Percentiles rank a stretch among this genome's conserved stretches.
Evolutionary conservation across 1,140 invertebrate genomes (phyloP).

Genomic region (Penaeus chinensis): DNA sequence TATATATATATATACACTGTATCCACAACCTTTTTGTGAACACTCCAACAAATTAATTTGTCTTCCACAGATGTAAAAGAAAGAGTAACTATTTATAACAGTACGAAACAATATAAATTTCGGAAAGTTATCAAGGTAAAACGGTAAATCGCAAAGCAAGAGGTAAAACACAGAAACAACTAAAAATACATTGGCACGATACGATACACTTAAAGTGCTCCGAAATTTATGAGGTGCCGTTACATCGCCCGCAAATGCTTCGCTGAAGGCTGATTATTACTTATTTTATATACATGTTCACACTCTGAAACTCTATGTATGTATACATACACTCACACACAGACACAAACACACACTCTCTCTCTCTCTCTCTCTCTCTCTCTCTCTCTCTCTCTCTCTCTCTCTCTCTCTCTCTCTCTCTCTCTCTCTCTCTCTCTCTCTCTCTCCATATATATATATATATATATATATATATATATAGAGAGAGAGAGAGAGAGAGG

Average conservation of each 20-base stretch:
- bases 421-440: too few species aligned
- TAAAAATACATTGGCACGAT: too few species aligned
- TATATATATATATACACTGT: constrained; percentile 11
- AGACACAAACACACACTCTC: not conserved
- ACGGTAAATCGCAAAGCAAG: too few species aligned
- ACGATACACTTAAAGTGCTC: not conserved
- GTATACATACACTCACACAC: not conserved
- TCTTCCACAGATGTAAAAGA: too few species aligned
- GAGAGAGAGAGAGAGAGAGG: not conserved
- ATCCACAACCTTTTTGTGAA: not conserved
- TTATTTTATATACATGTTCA: not conserved
- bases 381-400: not conserved
- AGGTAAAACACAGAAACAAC: too few species aligned
- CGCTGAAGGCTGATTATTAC: not conserved
- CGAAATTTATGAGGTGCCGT: not conserved
- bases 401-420: not conserved
- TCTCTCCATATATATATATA: too few species aligned
- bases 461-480: too few species aligned
- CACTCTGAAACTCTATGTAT: not conserved
- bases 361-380: too few species aligned
- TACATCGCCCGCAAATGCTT: not conserved
- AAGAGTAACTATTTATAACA: too few species aligned
- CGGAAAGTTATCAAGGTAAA: too few species aligned
- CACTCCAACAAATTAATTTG: too few species aligned
- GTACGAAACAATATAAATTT: too few species aligned